Conservation (phyloP, 2,113 vertebrate species). For the Xyrauchen texanus region DNA sequence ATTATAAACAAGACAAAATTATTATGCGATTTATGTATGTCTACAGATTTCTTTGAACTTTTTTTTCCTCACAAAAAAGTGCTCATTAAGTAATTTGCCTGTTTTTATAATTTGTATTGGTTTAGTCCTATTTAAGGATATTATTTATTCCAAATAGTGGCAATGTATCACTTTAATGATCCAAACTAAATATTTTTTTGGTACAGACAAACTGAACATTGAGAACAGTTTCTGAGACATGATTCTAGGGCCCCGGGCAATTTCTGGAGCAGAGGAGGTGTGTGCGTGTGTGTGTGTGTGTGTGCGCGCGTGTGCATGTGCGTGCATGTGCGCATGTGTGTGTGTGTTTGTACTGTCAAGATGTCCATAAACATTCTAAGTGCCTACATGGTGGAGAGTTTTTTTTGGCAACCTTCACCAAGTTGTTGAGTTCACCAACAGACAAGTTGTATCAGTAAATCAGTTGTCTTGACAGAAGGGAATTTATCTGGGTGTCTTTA, state of each 20-base stretch:
- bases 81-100: too few species aligned
- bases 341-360: conserved; percentile 19
- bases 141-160: too few species aligned
- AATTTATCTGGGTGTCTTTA: conserved; percentile 20
- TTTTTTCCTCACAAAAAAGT: too few species aligned
- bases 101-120: too few species aligned
- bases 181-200: not conserved
- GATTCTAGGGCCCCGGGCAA: not conserved
- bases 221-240: not conserved
- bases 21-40: too few species aligned
- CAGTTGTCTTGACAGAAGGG: conserved; percentile 7
- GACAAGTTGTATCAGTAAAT: conserved; percentile 28
- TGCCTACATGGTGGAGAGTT: conserved; percentile 7
- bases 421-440: conserved; percentile 36
- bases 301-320: too few species aligned
- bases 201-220: conserved; percentile 15
- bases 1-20: too few species aligned
- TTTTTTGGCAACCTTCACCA: too few species aligned
- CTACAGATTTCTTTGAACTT: too few species aligned
- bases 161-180: too few species aligned
- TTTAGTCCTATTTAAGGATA: too few species aligned
- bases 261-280: not conserved
- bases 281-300: not conserved
- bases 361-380: not conserved
- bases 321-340: not conserved